phyloP scores from a whole-genome alignment of 2,113 vertebrate genomes.

The Lamprologus callipterus region DNA sequence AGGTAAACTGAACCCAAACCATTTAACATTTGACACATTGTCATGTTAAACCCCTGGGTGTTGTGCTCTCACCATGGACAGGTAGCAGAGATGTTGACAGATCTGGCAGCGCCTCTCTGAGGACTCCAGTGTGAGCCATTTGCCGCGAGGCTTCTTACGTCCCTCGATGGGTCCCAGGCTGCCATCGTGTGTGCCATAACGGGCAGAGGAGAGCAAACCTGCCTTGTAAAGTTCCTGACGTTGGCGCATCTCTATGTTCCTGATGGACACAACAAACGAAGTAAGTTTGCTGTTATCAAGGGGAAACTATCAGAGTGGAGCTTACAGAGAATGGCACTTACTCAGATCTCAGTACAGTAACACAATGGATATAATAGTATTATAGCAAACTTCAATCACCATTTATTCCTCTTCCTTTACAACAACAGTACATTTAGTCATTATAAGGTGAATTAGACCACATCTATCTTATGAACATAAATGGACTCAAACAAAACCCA shows the following conservation, averaged over 20 bases:
- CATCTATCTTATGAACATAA: background rate
- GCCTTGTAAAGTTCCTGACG: constrained; percentile 90
- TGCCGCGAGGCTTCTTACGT: constrained; percentile 90
- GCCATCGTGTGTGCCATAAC: constrained; percentile 88
- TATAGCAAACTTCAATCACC: background rate
- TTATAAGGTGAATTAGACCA: background rate
- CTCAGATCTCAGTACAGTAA: background rate
- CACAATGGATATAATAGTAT: background rate
- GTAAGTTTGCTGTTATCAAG: background rate
- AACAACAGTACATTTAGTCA: background rate
- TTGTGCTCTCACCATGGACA: constrained; percentile 86
- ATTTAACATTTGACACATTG: background rate
- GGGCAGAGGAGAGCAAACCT: constrained; percentile 88
- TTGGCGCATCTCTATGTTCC: constrained; percentile 95
- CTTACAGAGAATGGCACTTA: background rate
- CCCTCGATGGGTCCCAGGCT: constrained; percentile 72
- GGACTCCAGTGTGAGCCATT: constrained; percentile 92
- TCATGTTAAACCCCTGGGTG: background rate
- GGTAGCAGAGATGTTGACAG: constrained; percentile 95
- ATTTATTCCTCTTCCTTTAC: background rate
- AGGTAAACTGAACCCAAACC: background rate
- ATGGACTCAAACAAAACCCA: background rate
- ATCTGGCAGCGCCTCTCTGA: constrained; percentile 95
- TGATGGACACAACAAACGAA: constrained; percentile 26
- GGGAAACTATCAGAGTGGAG: background rate